Base-by-base conservation (phyloP, 2,888 invertebrate species). In the Diarsia dahlii region DNA sequence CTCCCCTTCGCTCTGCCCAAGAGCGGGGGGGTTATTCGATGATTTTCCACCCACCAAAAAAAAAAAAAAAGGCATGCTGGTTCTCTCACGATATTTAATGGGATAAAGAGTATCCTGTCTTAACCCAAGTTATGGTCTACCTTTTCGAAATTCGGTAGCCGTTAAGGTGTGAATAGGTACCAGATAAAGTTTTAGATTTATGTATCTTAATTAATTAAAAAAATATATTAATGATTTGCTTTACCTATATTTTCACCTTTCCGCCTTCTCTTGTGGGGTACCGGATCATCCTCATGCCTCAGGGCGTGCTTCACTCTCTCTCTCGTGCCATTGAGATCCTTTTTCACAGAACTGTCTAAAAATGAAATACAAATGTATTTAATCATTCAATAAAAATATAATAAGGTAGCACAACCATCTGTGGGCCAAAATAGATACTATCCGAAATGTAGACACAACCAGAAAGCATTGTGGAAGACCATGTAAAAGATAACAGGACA, bases 241-340 rank as follows among this genome's bases (percentile, higher is more conserved):
- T 65, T 78, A 80, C 93, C 94, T 94, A 87, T 91, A 90, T 81
- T 92, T 90, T 95, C 92, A 58, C 86, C 90, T 90, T 92, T 93
- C 69, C 95, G 89, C 84, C 93, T 97, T 79, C 98, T 93, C 85
- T 97, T 97, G 87, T 98, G 98, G 0, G 98, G 98, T 46, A 97
- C 94, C 69, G 97, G 96, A 64, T 98, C 98, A 87, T 98, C 98
- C 86, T 98, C 97, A 89, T 97, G 97, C 88, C 98, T 98, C 20
- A 99, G 94, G 1, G 98, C 98, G 83, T 98, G 98, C 91, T 97
- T 98, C 0, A 98, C 98, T 84, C 98, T 96, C 88, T 98, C 98
- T 90, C 97, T 97, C 3, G 98, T 98, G 23, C 97, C 97, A 77
- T 95, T 97, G 28, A 97, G 92, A 91, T 97, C 97, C 87, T 94